Conservation (phyloP, 2,113 vertebrate species). For the Edolisoma coerulescens region DNA sequence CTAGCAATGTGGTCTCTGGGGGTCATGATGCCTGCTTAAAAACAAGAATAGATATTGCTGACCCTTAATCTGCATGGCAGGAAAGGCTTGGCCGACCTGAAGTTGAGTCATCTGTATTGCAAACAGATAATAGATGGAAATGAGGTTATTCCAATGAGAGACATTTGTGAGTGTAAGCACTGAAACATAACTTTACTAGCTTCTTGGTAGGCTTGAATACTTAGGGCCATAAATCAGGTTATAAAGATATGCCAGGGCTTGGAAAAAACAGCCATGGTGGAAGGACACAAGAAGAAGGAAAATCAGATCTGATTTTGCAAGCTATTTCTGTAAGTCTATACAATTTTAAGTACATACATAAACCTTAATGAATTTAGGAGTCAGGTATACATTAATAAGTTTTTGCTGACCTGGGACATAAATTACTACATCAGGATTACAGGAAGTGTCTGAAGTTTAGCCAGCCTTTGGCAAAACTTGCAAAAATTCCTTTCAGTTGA, state of each 20-base stretch:
- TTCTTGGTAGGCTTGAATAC: neutral
- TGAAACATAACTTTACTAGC: neutral
- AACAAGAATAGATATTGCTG: neutral
- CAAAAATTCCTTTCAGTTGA: neutral
- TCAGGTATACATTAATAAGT: neutral
- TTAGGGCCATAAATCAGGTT: neutral
- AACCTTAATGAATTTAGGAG: neutral
- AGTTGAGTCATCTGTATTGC: neutral
- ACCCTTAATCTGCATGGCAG: neutral
- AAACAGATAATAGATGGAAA: neutral
- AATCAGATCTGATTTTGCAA: neutral
- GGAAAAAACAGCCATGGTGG: neutral
- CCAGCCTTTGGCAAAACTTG: neutral
- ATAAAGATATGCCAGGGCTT: neutral
- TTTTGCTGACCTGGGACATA: neutral
- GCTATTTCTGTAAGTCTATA: neutral
- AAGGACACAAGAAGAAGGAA: neutral
- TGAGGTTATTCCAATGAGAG: neutral
- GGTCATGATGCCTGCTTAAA: neutral
- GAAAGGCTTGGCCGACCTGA: neutral
- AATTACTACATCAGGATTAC: neutral
- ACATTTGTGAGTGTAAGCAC: neutral
- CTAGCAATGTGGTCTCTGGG: neutral
- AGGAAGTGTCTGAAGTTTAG: neutral
- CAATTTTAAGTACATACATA: neutral